phyloP scores from a whole-genome alignment of 2,113 vertebrate genomes.

The Gavialis gangeticus region DNA sequence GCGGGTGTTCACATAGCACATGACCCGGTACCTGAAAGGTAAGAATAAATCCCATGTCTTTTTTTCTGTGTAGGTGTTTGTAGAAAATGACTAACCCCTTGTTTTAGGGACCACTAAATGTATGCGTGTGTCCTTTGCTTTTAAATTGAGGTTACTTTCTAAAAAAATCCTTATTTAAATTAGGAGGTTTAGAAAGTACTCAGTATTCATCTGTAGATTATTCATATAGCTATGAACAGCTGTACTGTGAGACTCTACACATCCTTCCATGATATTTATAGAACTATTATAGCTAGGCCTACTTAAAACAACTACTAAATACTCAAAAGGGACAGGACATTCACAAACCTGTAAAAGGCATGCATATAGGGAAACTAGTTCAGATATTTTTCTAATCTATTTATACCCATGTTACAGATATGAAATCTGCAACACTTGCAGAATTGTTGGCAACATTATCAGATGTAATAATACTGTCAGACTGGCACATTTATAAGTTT shows the following conservation, averaged over 20 bases:
- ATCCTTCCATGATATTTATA: conserved; percentile 61
- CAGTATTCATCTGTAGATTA: conserved; percentile 58
- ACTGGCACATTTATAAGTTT: not conserved
- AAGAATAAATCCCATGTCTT: not conserved
- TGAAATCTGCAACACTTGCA: not conserved
- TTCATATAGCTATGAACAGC: conserved; percentile 51
- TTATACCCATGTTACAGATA: not conserved
- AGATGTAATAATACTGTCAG: not conserved
- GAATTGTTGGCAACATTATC: not conserved
- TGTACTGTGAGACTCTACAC: conserved; percentile 61
- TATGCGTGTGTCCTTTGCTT: conserved; percentile 8
- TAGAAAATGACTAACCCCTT: not conserved
- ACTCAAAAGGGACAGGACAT: conserved; percentile 15
- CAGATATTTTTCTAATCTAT: not conserved
- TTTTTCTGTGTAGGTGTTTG: not conserved
- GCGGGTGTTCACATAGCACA: not conserved
- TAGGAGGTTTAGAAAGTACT: conserved; percentile 13
- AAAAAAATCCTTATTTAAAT: not conserved
- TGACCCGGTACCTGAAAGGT: not conserved
- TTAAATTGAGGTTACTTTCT: not conserved
- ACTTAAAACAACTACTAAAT: conserved; percentile 41
- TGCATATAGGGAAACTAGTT: not conserved
- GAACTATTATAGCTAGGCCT: conserved; percentile 39
- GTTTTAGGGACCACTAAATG: not conserved
- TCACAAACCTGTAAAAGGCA: not conserved